A percentile compares a stretch with the other conserved stretches of the same genome.
These are phyloP conservation scores for Prolemur simus DNA, from an alignment of 2,113 vertebrate genomes.

Conservation along the genomic window DNA sequence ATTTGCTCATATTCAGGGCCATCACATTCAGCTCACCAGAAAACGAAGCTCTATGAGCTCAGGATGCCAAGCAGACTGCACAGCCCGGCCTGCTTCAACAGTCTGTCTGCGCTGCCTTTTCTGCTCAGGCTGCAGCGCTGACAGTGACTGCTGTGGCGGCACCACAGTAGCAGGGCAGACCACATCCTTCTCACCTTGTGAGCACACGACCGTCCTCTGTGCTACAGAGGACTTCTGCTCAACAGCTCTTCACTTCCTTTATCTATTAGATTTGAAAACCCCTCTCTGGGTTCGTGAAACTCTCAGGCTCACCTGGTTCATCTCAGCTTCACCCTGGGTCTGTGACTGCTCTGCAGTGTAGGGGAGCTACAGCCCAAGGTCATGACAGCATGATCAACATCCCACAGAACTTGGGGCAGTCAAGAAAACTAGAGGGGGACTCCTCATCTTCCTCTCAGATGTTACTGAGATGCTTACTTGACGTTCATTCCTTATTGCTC, in stretches of 20 bases:
- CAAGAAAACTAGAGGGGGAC: background rate
- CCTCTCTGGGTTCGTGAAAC: background rate
- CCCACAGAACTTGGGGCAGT: background rate
- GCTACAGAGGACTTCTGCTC: background rate
- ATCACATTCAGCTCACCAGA: background rate
- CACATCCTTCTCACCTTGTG: background rate
- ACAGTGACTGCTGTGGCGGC: background rate
- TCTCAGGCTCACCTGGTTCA: background rate
- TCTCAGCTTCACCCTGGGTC: background rate
- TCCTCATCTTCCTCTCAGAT: background rate
- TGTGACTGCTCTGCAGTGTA: background rate
- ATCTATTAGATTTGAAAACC: background rate
- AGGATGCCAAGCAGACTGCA: background rate
- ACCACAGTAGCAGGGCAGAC: background rate
- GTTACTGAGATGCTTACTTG: background rate
- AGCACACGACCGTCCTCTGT: background rate
- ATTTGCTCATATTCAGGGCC: background rate
- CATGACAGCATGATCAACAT: rapidly evolving
- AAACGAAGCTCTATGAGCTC: too few species aligned
- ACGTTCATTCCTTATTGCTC: background rate
- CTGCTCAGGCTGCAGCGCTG: background rate
- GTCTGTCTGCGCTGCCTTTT: background rate
- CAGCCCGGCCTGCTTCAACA: background rate
- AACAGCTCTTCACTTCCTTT: background rate
- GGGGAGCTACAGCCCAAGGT: background rate